phyloP scores from a whole-genome alignment of 2,113 vertebrate species.

The Pseudois nayaur region DNA sequence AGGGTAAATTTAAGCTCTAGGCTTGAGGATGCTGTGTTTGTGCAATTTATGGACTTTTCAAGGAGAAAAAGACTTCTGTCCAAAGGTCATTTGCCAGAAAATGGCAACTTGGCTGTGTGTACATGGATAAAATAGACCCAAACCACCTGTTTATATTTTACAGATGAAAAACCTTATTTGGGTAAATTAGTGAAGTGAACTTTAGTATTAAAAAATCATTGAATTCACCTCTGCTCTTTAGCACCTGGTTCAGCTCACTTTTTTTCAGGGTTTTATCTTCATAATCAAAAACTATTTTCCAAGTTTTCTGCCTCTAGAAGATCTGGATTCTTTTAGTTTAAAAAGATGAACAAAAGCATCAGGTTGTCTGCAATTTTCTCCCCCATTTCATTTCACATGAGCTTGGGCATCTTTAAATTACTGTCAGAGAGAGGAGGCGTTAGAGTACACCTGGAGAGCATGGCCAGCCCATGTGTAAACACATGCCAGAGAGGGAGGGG shows the following conservation, averaged over 20 bases:
- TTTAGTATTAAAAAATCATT: not conserved
- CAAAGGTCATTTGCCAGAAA: not conserved
- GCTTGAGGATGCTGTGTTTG: not conserved
- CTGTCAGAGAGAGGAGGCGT: not conserved
- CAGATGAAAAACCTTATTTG: not conserved
- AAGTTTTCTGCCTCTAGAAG: not conserved
- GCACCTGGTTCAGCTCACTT: not conserved
- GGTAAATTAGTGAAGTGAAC: not conserved
- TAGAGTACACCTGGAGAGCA: not conserved
- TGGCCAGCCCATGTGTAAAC: not conserved
- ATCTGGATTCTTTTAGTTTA: not conserved
- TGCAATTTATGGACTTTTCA: not conserved
- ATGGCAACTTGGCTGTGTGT: not conserved
- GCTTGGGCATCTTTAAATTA: not conserved
- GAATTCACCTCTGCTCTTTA: not conserved
- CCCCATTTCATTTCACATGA: not conserved
- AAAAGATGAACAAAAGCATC: not conserved
- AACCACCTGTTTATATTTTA: not conserved
- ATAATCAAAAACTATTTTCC: not conserved
- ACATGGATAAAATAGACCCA: not conserved
- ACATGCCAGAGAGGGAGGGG: not conserved
- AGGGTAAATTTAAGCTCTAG: not conserved
- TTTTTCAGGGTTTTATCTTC: not conserved
- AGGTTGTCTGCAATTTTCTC: not conserved
- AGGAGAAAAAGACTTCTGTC: not conserved